These are phyloP conservation scores for Bactericera cockerelli DNA, from an alignment of 1,140 invertebrate species.

Conservation along the genomic window DNA sequence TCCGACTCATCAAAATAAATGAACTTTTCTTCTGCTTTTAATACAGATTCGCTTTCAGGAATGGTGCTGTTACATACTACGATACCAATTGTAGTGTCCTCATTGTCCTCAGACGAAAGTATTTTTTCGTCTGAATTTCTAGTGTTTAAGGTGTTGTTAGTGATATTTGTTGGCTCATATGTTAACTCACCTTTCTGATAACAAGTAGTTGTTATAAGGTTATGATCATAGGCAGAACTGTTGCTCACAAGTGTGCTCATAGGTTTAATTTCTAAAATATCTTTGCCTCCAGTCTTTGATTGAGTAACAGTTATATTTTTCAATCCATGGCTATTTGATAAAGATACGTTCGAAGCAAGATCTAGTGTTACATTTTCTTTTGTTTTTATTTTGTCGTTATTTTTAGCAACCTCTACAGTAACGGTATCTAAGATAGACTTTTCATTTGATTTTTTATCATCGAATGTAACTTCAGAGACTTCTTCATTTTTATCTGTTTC, in stretches of 20 bases:
- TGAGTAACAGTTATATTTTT: conserved; percentile 1
- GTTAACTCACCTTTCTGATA: not conserved
- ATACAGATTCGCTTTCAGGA: not conserved
- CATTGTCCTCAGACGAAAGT: too few relatives aligned
- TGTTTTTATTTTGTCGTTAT: too few relatives aligned
- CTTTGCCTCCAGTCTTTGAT: not conserved
- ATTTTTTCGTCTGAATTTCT: too few relatives aligned
- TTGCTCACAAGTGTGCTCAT: not conserved
- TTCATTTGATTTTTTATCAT: too few relatives aligned
- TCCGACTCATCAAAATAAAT: not conserved
- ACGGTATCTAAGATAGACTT: too few relatives aligned
- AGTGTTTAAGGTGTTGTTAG: too few relatives aligned
- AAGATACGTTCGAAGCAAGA: too few relatives aligned
- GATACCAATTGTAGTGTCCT: too few relatives aligned
- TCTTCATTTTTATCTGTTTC: not conserved
- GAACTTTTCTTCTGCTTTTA: not conserved
- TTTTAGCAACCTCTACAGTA: too few relatives aligned
- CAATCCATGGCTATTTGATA: too few relatives aligned
- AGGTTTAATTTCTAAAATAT: conserved; percentile 2
- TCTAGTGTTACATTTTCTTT: too few relatives aligned
- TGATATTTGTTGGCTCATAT: not conserved
- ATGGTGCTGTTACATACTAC: not conserved
- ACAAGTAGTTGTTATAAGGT: not conserved
- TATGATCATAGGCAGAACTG: not conserved
- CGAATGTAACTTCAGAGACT: too few relatives aligned